Evolutionary conservation across 2,797 vertebrate species (phyloP).

Genomic region (Pangasius sanitwongsei): DNA sequence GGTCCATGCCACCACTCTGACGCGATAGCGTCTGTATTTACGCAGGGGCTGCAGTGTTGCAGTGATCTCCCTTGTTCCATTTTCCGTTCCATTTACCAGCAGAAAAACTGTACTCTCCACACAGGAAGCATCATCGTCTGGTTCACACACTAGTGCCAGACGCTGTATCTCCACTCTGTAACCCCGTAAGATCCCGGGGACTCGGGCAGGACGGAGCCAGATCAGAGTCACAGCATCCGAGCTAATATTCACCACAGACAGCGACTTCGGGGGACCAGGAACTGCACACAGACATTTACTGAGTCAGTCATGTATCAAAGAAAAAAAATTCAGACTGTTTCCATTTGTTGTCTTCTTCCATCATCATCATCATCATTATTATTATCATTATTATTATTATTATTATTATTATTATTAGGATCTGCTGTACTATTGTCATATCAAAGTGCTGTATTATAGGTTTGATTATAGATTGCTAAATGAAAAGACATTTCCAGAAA

Average conservation of each 20-base stretch:
- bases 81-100: slow-evolving; percentile 71
- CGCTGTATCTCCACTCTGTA: slow-evolving; percentile 85
- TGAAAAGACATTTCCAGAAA: not conserved
- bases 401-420: not conserved
- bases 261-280: slow-evolving; percentile 82
- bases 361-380: no score
- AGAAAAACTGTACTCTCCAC: slow-evolving; percentile 75
- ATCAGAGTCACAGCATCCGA: slow-evolving; percentile 83
- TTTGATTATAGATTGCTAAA: not conserved
- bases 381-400: not conserved
- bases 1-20: slow-evolving; percentile 88
- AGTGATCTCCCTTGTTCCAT: slow-evolving; percentile 54
- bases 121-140: slow-evolving; percentile 74
- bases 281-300: slow-evolving; percentile 69
- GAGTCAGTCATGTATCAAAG: not conserved
- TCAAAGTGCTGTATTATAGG: no score
- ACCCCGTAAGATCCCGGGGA: slow-evolving; percentile 85
- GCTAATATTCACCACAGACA: slow-evolving; percentile 78
- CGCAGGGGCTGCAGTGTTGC: slow-evolving; percentile 80
- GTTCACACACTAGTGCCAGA: slow-evolving; percentile 74
- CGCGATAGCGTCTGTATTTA: slow-evolving; percentile 90
- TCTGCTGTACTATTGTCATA: not conserved
- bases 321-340: no score
- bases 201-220: slow-evolving; percentile 81
- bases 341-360: no score